phyloP scores from a whole-genome alignment of 1,140 invertebrate genomes.

The Orussus abietinus region DNA sequence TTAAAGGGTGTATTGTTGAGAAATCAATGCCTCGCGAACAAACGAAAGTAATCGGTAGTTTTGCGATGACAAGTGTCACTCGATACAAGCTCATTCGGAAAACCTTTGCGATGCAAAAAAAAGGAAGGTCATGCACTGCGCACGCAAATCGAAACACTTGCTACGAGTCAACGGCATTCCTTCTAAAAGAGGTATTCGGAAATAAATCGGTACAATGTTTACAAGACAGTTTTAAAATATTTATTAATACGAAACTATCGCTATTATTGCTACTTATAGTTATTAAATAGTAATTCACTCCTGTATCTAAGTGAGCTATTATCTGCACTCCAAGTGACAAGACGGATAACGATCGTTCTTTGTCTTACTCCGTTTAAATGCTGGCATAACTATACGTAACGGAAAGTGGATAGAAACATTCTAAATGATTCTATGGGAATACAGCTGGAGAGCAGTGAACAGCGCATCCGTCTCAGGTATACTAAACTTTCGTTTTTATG shows the following conservation, averaged over 20 bases:
- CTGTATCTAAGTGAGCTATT: constrained; percentile 30
- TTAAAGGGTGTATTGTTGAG: too few species aligned
- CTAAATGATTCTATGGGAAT: constrained; percentile 26
- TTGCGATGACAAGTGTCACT: too few species aligned
- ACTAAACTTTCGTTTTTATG: constrained; percentile 20
- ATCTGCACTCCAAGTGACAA: constrained; percentile 35
- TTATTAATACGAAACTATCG: constrained; percentile 50
- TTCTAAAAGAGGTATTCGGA: constrained; percentile 32
- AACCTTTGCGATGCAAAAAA: neutral
- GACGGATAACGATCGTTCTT: constrained; percentile 20
- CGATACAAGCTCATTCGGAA: neutral
- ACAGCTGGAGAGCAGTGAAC: constrained; percentile 35
- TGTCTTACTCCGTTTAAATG: constrained; percentile 13
- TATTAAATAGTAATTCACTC: constrained; percentile 44
- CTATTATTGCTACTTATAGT: constrained; percentile 48
- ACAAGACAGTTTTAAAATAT: constrained; percentile 46
- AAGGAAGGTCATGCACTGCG: neutral
- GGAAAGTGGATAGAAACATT: constrained; percentile 10
- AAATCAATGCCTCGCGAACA: too few species aligned
- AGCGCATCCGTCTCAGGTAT: constrained; percentile 25
- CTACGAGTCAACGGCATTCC: constrained; percentile 1
- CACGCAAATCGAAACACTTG: neutral
- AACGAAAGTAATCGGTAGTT: too few species aligned
- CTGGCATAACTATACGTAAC: constrained; percentile 15
- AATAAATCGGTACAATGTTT: constrained; percentile 45